A percentile compares a stretch with the other conserved stretches of the same genome.
Conservation (phyloP, 2,113 vertebrate species). For the Propithecus coquereli region DNA sequence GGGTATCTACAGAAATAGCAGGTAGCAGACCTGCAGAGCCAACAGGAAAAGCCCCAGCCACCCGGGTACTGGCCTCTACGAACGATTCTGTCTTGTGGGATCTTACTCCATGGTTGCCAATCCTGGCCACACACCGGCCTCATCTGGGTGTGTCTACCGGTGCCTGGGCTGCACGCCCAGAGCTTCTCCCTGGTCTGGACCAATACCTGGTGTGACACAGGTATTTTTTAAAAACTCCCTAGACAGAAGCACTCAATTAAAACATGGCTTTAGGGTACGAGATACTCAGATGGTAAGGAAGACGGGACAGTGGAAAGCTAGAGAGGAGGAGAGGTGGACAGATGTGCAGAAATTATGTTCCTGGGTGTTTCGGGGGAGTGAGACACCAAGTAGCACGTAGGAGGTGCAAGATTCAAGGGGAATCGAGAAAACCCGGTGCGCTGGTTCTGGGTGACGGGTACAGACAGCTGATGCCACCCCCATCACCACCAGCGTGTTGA, state of each 20-base stretch:
- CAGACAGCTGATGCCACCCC: background rate
- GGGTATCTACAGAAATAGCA: background rate
- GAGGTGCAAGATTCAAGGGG: background rate
- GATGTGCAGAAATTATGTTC: background rate
- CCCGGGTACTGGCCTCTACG: rapidly evolving
- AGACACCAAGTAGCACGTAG: background rate
- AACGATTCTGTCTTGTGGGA: background rate
- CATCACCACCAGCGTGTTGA: rapidly evolving
- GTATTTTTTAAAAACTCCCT: background rate
- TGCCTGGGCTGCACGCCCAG: background rate
- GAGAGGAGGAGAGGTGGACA: background rate
- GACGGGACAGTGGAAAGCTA: background rate
- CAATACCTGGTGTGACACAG: background rate
- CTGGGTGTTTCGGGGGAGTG: background rate
- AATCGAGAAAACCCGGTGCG: background rate
- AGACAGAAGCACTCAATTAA: background rate
- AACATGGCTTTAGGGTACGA: background rate
- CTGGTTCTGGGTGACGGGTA: background rate
- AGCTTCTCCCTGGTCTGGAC: background rate
- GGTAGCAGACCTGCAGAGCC: background rate
- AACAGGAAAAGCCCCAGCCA: rapidly evolving
- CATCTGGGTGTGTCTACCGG: rapidly evolving
- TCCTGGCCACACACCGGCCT: background rate
- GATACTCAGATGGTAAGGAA: background rate
- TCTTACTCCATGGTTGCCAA: background rate